These are phyloP conservation scores for Lacerta agilis DNA, from an alignment of 2,797 vertebrate genomes.

Conservation along the genomic window DNA sequence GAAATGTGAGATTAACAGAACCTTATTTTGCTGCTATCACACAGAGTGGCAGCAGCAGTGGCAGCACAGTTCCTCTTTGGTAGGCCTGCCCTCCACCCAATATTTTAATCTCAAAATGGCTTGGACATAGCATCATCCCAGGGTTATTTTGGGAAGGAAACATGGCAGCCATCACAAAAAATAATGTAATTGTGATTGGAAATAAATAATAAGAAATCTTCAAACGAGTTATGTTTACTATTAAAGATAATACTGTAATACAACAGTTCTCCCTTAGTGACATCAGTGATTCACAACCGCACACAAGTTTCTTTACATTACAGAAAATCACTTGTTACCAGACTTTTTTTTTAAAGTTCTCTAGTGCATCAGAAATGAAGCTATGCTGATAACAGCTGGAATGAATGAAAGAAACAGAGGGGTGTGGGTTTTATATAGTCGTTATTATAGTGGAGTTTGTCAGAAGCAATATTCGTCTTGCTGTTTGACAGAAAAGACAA, in stretches of 20 bases:
- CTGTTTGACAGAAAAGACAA: conserved; percentile 32
- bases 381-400: conserved; percentile 18
- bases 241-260: background rate
- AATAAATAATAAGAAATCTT: background rate
- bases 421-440: conserved; percentile 32
- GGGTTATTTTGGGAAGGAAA: background rate
- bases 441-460: background rate
- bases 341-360: background rate
- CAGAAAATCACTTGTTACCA: background rate
- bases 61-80: background rate
- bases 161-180: background rate
- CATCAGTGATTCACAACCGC: conserved; percentile 31
- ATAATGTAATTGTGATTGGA: background rate
- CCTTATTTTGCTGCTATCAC: background rate
- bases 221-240: background rate
- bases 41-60: background rate
- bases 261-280: background rate
- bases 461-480: conserved; percentile 12
- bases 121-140: background rate
- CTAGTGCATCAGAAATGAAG: conserved; percentile 6
- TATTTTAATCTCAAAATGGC: background rate
- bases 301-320: background rate
- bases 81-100: background rate
- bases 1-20: too few species aligned
- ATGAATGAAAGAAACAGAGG: conserved; percentile 23